These are phyloP conservation scores for Drepanosiphum platanoidis DNA, from an alignment of 2,888 invertebrate genomes.

Conservation along the genomic window DNA sequence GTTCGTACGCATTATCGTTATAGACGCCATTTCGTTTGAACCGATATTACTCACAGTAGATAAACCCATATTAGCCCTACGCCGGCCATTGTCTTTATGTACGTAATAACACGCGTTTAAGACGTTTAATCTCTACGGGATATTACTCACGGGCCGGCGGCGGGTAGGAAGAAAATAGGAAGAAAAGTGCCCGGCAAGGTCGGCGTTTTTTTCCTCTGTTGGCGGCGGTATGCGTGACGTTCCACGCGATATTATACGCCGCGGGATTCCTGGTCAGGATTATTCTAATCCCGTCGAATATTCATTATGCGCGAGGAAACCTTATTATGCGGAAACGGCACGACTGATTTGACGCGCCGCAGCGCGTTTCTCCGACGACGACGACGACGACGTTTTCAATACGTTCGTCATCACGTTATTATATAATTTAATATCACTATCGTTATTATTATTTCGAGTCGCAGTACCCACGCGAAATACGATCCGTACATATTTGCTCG, in stretches of 20 bases:
- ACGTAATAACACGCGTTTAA: too few relatives aligned
- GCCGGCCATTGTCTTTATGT: neutral
- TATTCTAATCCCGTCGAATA: conserved; percentile 23
- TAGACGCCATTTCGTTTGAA: neutral
- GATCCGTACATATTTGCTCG: too few relatives aligned
- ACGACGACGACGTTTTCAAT: neutral
- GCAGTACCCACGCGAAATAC: too few relatives aligned
- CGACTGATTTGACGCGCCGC: neutral
- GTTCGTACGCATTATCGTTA: neutral
- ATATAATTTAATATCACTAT: too few relatives aligned
- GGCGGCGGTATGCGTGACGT: too few relatives aligned
- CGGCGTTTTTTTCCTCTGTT: too few relatives aligned
- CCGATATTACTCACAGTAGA: conserved; percentile 12
- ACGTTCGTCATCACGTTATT: too few relatives aligned
- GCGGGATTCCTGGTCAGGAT: neutral
- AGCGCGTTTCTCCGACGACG: neutral
- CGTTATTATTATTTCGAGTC: too few relatives aligned
- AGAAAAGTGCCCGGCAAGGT: too few relatives aligned
- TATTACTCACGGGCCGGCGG: too few relatives aligned
- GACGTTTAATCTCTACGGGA: neutral
- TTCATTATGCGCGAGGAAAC: conserved; percentile 22
- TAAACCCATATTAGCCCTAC: neutral
- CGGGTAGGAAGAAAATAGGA: too few relatives aligned
- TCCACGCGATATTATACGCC: too few relatives aligned
- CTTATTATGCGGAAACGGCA: neutral